These are phyloP conservation scores for Celastrina argiolus DNA, from an alignment of 2,888 invertebrate genomes.

Conservation along the genomic window DNA sequence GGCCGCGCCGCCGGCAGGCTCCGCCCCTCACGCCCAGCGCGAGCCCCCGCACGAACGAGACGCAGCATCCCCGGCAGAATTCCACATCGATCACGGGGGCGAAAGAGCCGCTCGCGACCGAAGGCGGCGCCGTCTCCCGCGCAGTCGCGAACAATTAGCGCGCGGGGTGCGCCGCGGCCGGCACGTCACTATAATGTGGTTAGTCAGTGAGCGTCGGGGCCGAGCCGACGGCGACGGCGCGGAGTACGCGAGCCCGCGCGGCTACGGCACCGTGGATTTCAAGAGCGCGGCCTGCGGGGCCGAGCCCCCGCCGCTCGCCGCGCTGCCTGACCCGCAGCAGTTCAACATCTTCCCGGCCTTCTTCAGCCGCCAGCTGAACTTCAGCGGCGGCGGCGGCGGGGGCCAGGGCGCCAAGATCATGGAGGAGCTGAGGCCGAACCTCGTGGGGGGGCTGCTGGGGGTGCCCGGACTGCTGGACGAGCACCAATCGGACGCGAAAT, in stretches of 20 bases:
- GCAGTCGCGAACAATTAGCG: constrained; percentile 76
- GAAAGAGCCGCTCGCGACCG: constrained; percentile 62
- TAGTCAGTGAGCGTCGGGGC: constrained; percentile 81
- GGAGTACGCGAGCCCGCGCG: constrained; percentile 68
- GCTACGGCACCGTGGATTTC: constrained; percentile 90
- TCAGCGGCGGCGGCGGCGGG: constrained; percentile 82
- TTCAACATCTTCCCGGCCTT: constrained; percentile 95
- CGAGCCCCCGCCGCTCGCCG: constrained; percentile 74
- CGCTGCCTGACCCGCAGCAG: constrained; percentile 84
- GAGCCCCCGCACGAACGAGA: constrained; percentile 58
- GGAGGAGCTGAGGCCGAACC: constrained; percentile 91
- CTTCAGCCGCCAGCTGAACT: constrained; percentile 92
- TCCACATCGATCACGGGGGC: constrained; percentile 72
- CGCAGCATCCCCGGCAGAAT: constrained; percentile 66
- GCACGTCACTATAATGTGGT: constrained; percentile 80
- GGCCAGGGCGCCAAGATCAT: constrained; percentile 87
- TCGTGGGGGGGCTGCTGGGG: constrained; percentile 87
- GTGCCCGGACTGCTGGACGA: constrained; percentile 89
- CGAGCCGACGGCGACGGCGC: constrained; percentile 74
- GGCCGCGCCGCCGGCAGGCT: constrained; percentile 40
- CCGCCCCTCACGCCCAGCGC: constrained; percentile 39
- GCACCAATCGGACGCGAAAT: constrained; percentile 80
- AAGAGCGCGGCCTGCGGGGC: constrained; percentile 85
- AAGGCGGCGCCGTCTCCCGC: constrained; percentile 67
- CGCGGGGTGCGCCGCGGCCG: constrained; percentile 64